Evolutionary conservation across 2,888 invertebrate genomes (phyloP).

Genomic region (Didymodactylos carnosus): DNA sequence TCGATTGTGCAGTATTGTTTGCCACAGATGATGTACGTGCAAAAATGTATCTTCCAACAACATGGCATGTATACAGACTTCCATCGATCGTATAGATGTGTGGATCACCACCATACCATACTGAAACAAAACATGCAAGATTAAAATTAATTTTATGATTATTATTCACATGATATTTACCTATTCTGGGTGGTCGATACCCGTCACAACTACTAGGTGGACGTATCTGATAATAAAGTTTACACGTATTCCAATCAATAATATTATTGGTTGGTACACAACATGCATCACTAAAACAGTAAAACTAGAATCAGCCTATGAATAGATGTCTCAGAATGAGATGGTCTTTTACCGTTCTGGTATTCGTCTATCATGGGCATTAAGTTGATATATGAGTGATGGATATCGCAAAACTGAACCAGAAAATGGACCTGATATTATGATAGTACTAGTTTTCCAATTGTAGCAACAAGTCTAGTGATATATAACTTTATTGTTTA

Average conservation of each 20-base stretch:
- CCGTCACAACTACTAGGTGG: not conserved
- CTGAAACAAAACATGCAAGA: no score
- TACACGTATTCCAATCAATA: not conserved
- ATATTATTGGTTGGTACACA: not conserved
- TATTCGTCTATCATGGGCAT: no score
- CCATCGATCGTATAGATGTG: not conserved
- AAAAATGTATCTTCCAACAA: not conserved
- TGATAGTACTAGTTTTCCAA: no score
- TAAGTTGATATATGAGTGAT: no score
- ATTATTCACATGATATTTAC: not conserved
- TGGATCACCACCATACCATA: not conserved
- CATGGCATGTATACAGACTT: not conserved
- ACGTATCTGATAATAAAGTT: not conserved
- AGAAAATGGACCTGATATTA: no score
- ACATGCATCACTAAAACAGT: not conserved
- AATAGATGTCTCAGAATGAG: no score
- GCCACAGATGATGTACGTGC: not conserved
- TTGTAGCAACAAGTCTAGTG: no score
- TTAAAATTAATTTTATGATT: not conserved
- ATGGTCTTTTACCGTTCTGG: no score
- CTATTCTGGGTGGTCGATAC: not conserved
- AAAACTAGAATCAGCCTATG: no score
- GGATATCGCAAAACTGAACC: no score
- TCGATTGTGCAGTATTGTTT: not conserved
- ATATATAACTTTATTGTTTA: not conserved